Percentiles rank a stretch among this genome's conserved stretches.
These are phyloP conservation scores for Oryzias sinensis DNA, from an alignment of 2,797 vertebrate genomes.

Conservation along the genomic window DNA sequence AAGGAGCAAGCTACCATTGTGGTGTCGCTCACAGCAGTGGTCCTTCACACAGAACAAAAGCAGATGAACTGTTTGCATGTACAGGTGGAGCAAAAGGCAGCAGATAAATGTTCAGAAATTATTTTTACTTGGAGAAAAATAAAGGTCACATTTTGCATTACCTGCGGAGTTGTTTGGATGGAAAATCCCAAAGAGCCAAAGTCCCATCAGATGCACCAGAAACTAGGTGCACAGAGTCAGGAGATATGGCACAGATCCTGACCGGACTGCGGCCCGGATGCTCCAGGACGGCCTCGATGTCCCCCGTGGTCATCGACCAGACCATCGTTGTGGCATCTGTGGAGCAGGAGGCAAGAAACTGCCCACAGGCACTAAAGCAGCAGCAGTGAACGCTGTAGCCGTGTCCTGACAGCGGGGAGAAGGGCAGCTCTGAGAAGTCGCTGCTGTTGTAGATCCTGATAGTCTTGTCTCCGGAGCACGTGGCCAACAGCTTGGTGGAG, in stretches of 20 bases:
- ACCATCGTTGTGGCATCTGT: conserved; percentile 87
- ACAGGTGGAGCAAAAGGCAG: background rate
- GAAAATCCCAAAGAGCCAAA: conserved; percentile 85
- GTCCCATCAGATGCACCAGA: conserved; percentile 89
- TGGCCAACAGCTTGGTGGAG: conserved; percentile 84
- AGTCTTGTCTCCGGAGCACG: conserved; percentile 93
- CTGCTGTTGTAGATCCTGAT: conserved; percentile 81
- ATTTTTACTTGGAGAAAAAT: background rate
- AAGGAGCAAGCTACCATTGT: conserved; percentile 91
- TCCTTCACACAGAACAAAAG: conserved; percentile 71
- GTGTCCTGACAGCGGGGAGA: conserved; percentile 87
- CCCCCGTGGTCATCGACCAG: conserved; percentile 81
- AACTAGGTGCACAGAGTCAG: conserved; percentile 71
- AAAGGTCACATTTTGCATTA: conserved; percentile 34
- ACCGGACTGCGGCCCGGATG: conserved; percentile 87
- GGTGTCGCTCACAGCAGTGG: conserved; percentile 80
- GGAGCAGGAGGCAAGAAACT: conserved; percentile 87
- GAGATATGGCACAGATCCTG: conserved; percentile 86
- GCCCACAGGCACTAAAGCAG: conserved; percentile 88
- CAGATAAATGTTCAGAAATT: no score
- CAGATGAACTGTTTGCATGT: conserved; percentile 19
- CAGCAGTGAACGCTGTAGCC: conserved; percentile 92
- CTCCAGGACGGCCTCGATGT: conserved; percentile 77
- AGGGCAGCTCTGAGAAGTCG: conserved; percentile 82
- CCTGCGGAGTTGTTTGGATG: conserved; percentile 76